These are phyloP conservation scores for Panzeria rudis DNA, from an alignment of 2,888 invertebrate genomes.

Conservation along the genomic window DNA sequence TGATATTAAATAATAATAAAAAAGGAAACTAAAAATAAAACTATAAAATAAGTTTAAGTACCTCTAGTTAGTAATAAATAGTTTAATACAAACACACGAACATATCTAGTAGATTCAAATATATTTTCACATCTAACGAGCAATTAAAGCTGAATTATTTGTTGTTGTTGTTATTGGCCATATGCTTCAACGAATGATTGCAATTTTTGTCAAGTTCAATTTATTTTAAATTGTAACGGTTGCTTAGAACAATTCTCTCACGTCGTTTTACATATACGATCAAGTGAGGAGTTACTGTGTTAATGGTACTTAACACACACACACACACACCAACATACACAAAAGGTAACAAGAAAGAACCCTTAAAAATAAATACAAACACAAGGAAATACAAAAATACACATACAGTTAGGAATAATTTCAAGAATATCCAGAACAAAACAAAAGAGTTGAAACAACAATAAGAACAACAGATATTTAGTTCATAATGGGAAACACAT, in stretches of 20 bases:
- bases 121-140: background rate
- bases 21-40: slow-evolving; percentile 8
- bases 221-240: slow-evolving; percentile 69
- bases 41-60: slow-evolving; percentile 33
- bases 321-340: background rate
- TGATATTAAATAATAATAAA: slow-evolving; percentile 70
- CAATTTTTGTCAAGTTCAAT: slow-evolving; percentile 52
- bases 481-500: slow-evolving; percentile 90
- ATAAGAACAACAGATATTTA: slow-evolving; percentile 64
- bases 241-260: slow-evolving; percentile 68
- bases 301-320: slow-evolving; percentile 31
- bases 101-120: slow-evolving; percentile 2
- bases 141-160: slow-evolving; percentile 18
- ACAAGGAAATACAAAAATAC: slow-evolving; percentile 16
- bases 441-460: slow-evolving; percentile 58
- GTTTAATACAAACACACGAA: slow-evolving; percentile 9
- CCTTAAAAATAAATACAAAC: slow-evolving; percentile 40
- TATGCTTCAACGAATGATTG: slow-evolving; percentile 70
- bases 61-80: slow-evolving; percentile 39
- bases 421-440: slow-evolving; percentile 53
- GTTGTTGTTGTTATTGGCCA: slow-evolving; percentile 39
- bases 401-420: background rate
- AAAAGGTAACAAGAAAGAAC: slow-evolving; percentile 54
- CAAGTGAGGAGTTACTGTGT: slow-evolving; percentile 31
- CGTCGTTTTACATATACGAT: slow-evolving; percentile 21